Percentiles rank a stretch among this genome's conserved stretches.
Conservation (phyloP, 1,140 invertebrate species). For the Meteorus sp. region DNA sequence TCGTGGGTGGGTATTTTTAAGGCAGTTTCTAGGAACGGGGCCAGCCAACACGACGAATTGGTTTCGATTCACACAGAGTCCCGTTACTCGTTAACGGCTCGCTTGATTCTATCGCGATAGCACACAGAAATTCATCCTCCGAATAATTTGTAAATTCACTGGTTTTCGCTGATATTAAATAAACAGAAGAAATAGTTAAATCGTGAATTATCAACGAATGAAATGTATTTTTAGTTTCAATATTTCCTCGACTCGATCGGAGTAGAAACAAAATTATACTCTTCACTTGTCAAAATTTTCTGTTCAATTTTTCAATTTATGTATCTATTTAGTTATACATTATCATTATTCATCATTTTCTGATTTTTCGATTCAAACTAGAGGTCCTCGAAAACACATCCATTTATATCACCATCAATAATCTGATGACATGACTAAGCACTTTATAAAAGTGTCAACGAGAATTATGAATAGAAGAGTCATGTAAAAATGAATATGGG, state of each 20-base stretch:
- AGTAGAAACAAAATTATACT: too few relatives aligned
- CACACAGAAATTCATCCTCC: slow-evolving; percentile 22
- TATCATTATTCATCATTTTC: too few relatives aligned
- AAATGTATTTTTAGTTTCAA: too few relatives aligned
- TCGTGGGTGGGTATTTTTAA: slow-evolving; percentile 1
- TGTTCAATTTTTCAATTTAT: too few relatives aligned
- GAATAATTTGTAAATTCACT: not conserved
- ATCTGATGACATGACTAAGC: not conserved
- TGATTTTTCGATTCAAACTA: not conserved
- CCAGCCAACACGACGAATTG: not conserved
- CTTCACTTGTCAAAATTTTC: too few relatives aligned
- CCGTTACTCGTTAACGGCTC: slow-evolving; percentile 32
- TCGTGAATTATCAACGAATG: not conserved
- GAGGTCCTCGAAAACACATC: not conserved
- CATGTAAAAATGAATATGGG: not conserved
- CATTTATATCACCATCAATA: not conserved
- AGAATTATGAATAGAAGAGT: slow-evolving; percentile 3
- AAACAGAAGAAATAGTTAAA: not conserved
- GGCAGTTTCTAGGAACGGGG: not conserved
- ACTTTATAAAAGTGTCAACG: not conserved
- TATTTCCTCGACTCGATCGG: too few relatives aligned
- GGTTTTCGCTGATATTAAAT: not conserved
- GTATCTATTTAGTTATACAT: too few relatives aligned
- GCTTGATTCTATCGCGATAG: slow-evolving; percentile 33
- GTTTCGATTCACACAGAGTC: slow-evolving; percentile 24